These are phyloP conservation scores for Hippoglossus stenolepis DNA, from an alignment of 2,113 vertebrate genomes.

Conservation along the genomic window DNA sequence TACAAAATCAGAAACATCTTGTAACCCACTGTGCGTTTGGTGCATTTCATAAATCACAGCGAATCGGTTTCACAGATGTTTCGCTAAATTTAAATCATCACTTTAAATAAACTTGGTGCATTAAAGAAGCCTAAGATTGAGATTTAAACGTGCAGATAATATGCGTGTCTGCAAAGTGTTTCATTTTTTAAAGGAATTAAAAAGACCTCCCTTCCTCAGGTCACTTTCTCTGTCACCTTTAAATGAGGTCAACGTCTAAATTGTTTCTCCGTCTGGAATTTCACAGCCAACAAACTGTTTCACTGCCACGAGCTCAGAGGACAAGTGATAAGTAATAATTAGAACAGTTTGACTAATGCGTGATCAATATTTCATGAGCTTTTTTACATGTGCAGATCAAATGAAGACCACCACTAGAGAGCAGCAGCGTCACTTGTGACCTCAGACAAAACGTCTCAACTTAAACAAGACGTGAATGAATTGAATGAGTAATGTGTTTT, in stretches of 20 bases:
- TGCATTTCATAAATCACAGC: background rate
- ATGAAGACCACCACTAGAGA: slow-evolving; percentile 52
- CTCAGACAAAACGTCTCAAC: background rate
- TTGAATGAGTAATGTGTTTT: background rate
- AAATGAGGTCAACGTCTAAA: background rate
- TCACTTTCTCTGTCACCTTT: background rate
- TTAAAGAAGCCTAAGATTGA: background rate
- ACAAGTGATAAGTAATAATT: background rate
- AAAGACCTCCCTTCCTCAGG: background rate
- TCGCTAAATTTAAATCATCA: background rate
- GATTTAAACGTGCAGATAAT: background rate
- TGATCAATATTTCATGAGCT: background rate
- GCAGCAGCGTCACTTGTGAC: slow-evolving; percentile 30
- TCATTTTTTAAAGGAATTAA: background rate
- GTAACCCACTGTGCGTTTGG: background rate
- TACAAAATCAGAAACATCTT: too few species aligned
- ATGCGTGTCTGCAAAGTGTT: too few species aligned
- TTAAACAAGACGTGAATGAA: too few species aligned
- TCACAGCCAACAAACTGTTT: background rate
- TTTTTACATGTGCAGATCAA: background rate
- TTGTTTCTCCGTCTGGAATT: too few species aligned
- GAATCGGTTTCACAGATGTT: background rate
- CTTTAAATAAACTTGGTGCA: background rate
- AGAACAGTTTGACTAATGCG: background rate
- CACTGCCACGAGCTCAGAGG: background rate